Base-by-base conservation (phyloP, 2,797 vertebrate genomes). In the Manis javanica region DNA sequence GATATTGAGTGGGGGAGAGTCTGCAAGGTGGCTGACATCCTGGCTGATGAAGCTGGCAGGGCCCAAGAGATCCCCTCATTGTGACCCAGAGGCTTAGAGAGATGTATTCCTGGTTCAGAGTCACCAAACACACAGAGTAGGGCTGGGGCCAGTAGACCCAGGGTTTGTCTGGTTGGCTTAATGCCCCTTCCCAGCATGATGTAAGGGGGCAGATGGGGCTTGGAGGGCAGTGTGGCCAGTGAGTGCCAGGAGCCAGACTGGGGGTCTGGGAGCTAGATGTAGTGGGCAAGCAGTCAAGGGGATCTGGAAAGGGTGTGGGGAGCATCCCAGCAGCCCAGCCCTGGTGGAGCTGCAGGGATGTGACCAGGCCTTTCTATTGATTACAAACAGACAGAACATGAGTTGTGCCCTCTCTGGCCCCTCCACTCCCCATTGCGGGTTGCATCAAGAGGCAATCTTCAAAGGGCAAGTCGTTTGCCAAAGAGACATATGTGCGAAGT, bases 351-450 rank as follows among this genome's bases (percentile, higher is more conserved):
- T 68, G 31, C 42, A 16, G 53, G 42, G 82, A 90, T 82, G 94
- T 94, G 92, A 83, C 88, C 82, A 94, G 95, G 69, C 96, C 88
- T 93, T 91, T 90, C 63, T 92, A 97, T 83, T 97, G 97, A 98
- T 97, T 94, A 92, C 87, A 97, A 92, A 97, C 95, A 98, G 96
- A 96, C 91, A 93, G 90, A 96, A 64, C 68, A 77, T 51, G 90
- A 94, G 91, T 95, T n/a, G 61, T 21, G 16, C 93, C 95, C 95
- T 97, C 90, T 77, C 81, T 6, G 23, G 84, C 72, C 95, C 59
- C 77, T 92, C 66, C 78, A 37, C 64, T 94, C 90, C 93, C 96
- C 42, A 37, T 63, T 91, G 96, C 9, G 46, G 46, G 83, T 97
- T 95, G 84, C 91, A 95, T 95, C 92, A 87, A 91, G 93, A 91